Base-by-base conservation (phyloP, 2,888 invertebrate genomes). In the Oegoconia quadripuncta region DNA sequence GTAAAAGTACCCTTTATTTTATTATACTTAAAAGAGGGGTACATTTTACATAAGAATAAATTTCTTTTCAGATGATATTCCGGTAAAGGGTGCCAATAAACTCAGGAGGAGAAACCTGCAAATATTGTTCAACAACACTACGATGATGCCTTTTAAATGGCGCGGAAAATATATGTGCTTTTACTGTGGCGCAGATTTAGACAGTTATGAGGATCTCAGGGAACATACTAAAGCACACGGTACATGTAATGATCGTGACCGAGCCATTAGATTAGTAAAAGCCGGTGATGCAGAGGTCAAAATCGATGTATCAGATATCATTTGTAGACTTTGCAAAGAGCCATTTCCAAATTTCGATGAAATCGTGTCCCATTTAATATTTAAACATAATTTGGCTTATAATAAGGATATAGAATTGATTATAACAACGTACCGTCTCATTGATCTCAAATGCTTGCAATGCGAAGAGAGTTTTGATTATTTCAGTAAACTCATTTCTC, bases 11-110 rank as follows among this genome's bases (percentile, higher is more conserved):
- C 25, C 27, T 34, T n/a, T n/a, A 13, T 9, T 30, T 7, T 30
- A 5, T 5, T 18, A 18, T 30, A 3, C 26, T 27, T 32, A 14
- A 8, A 11, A 12, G 3, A 26, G n/a, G 52, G 50, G 42, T 47
- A 50, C 41, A 44, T 46, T 50, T 50, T 46, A 55, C 46, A 63
- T 52, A 55, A 41, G 34, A 59, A 54, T 59, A 53, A 59, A 65
- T 80, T 77, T 78, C 63, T 79, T 84, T 84, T 72, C 84, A 84
- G 84, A 72, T 82, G 55, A 57, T 51, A 61, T 64, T 54, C 61
- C 64, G 54, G 55, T 55, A 58, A 60, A 64, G 55, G 59, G 58
- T 47, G 55, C 55, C 40, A 71, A 61, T 60, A 58, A 48, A 47
- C 43, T 55, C 37, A 60, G 68, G 46, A 51, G 70, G 36, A 52